Evolutionary conservation across 2,113 vertebrate genomes (phyloP), one percentile per base, ranked within the genome.

Genomic region (Indicator maculatus): DNA sequence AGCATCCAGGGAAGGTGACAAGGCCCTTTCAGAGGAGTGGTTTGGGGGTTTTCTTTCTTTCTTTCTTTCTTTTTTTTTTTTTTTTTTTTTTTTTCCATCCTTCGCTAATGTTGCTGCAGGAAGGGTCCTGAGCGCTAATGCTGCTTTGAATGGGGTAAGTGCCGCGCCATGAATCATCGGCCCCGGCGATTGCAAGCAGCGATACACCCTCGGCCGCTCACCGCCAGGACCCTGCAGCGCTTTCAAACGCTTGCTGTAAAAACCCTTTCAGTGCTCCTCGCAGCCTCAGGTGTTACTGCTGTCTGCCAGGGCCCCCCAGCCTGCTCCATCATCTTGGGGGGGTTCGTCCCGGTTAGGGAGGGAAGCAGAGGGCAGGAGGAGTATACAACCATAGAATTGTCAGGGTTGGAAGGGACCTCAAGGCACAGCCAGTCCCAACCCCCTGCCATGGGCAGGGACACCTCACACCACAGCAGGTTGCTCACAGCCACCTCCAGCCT

Each of bases 1-100:
- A 85, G 33, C 18, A 92, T 77, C 77, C 59, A 89, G 95, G 84
- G 70, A 96, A 96, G 93, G 95, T 96, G 96, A 97, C 96, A 96
- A 81, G 91, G 75, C 86, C 93, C 88, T 97, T 97, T 93, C 89
- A 90, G 94, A 94, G 91, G 73, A 94, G 58, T 93, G 83, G 95
- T 95, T 95, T 91, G 91, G 36, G 36, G 36, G 36, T 36, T 36
- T 36, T 36, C 36, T 36, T 36, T 36, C 36, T 36, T 36, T 36
- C 36, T 36, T 36, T 36, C 36, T 36, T 36, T 36, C 36, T 36
- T 36, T 36, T 36, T 36, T 36, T n/a, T n/a, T 36, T 36, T 36
- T 8, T 36, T 36, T 36, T 8, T 36, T 36, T 36, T 8, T 36
- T 36, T 36, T 36, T 36, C 8, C 36, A 36, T 36, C 36, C 6